These are phyloP conservation scores for Saguinus midas DNA, from an alignment of 2,113 vertebrate species.

Conservation along the genomic window DNA sequence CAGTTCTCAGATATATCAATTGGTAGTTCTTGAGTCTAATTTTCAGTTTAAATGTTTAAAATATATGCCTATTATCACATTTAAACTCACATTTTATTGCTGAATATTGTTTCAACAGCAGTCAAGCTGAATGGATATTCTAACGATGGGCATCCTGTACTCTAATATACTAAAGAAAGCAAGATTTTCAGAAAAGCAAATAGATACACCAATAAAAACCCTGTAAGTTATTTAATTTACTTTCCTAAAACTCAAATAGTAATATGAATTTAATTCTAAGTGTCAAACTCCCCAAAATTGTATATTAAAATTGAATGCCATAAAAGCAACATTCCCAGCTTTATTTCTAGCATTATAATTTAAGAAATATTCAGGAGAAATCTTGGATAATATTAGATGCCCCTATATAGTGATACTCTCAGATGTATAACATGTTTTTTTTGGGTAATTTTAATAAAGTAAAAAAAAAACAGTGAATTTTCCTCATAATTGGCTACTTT, in stretches of 20 bases:
- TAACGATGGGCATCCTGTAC: not conserved
- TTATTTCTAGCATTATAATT: not conserved
- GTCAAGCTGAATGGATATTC: not conserved
- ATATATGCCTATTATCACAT: not conserved
- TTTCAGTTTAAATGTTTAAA: not conserved
- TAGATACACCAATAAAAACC: not conserved
- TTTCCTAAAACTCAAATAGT: not conserved
- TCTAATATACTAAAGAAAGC: not conserved
- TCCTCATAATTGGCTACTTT: not conserved
- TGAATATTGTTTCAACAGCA: not conserved
- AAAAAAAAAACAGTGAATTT: not conserved
- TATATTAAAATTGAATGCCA: not conserved
- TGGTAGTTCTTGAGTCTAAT: not conserved
- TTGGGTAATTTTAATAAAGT: not conserved
- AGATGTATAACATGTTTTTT: not conserved
- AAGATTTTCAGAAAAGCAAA: not conserved
- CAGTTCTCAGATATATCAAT: not conserved
- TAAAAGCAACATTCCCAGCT: not conserved
- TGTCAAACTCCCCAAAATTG: not conserved
- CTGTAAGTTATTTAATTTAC: not conserved
- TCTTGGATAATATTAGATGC: not conserved
- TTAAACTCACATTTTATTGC: not conserved
- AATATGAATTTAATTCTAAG: not conserved
- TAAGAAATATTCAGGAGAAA: not conserved
- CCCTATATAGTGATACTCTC: not conserved